These are phyloP conservation scores for Coreoperca whiteheadi DNA, from an alignment of 2,113 vertebrate species.

Conservation along the genomic window DNA sequence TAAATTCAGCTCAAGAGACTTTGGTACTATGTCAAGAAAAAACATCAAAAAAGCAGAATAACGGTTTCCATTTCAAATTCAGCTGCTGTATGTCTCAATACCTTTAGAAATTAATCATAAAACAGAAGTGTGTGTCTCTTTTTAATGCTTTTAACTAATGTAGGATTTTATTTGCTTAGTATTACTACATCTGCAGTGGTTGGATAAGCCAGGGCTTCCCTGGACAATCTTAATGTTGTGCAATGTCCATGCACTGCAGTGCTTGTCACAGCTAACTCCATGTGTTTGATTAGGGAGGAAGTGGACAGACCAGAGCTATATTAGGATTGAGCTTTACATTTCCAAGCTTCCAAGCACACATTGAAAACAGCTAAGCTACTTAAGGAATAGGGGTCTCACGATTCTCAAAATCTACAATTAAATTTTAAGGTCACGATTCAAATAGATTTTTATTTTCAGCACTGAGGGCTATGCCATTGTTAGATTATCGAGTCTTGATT, in stretches of 20 bases:
- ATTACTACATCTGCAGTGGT: background rate
- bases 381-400: no score
- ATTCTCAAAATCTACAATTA: no score
- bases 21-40: no score
- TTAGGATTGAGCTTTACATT: no score
- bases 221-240: background rate
- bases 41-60: background rate
- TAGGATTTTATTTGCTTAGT: background rate
- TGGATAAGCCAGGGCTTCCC: background rate
- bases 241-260: no score
- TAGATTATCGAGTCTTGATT: no score
- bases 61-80: background rate
- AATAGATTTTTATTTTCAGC: no score
- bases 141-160: background rate
- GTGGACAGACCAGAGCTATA: background rate
- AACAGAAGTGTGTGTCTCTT: background rate
- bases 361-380: background rate
- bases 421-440: no score
- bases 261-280: background rate
- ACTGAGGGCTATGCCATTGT: no score
- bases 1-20: background rate
- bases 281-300: background rate
- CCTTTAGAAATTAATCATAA: background rate
- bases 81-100: background rate
- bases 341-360: no score